Percentiles rank a stretch among this genome's conserved stretches.
Conservation (phyloP, 2,797 vertebrate genomes). For the Ctenosaura bakeri region DNA sequence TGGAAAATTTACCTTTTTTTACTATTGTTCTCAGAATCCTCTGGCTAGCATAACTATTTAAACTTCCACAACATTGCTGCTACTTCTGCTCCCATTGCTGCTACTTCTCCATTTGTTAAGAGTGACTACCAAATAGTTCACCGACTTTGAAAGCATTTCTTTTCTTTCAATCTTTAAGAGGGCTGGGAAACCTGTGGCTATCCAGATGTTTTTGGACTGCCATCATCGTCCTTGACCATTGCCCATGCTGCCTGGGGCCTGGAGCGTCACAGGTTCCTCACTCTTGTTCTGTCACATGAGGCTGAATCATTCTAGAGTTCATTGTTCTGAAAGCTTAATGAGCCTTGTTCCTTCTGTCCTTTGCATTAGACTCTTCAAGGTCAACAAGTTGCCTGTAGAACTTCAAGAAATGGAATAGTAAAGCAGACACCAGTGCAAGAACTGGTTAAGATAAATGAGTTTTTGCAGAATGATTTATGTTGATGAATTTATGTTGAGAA, state of each 20-base stretch:
- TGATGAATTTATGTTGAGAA: slow-evolving; percentile 37
- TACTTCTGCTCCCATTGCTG: not conserved
- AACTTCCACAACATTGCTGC: too few species aligned
- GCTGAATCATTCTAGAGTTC: too few species aligned
- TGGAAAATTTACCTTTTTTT: too few species aligned
- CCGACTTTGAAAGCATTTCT: not conserved
- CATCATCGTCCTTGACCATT: not conserved
- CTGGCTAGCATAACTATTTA: too few species aligned
- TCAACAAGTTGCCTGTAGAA: slow-evolving; percentile 33
- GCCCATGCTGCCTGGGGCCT: not conserved
- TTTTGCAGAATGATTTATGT: slow-evolving; percentile 60
- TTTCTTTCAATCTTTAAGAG: not conserved
- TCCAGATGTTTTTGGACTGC: not conserved
- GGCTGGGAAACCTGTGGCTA: not conserved
- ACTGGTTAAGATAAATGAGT: slow-evolving; percentile 59
- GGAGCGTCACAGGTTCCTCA: not conserved
- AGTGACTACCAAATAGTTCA: not conserved
- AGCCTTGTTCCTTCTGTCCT: slow-evolving; percentile 33
- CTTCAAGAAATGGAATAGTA: slow-evolving; percentile 46
- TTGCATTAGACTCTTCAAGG: slow-evolving; percentile 35
- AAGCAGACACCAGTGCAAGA: slow-evolving; percentile 52
- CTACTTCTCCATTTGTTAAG: not conserved
- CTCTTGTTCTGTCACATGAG: not conserved
- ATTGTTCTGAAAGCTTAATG: slow-evolving; percentile 15
- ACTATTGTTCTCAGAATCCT: too few species aligned